phyloP scores from a whole-genome alignment of 2,797 vertebrate genomes.

The Tympanoctomys barrerae region DNA sequence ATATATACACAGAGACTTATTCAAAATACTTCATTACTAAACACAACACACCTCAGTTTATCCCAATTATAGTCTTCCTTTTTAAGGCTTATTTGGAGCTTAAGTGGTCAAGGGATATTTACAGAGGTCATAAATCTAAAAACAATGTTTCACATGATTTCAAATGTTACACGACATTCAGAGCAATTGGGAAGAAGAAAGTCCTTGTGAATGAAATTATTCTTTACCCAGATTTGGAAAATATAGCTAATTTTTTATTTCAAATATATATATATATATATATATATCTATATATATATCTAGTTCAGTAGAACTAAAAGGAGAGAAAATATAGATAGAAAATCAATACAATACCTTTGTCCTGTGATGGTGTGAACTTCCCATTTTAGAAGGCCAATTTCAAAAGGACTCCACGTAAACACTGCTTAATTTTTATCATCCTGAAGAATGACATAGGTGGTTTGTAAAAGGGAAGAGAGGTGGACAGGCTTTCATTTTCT shows the following conservation, averaged over 20 bases:
- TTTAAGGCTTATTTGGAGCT: slow-evolving; percentile 51
- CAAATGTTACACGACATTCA: neutral
- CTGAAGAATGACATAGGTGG: neutral
- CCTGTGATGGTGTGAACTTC: neutral
- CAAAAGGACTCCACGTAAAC: neutral
- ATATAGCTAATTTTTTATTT: neutral
- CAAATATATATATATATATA: too few species aligned
- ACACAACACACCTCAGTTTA: neutral
- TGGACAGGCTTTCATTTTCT: neutral
- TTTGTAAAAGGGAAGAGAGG: neutral
- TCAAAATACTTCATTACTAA: slow-evolving; percentile 43
- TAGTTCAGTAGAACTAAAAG: neutral
- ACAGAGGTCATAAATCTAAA: neutral
- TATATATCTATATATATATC: neutral
- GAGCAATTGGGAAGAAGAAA: neutral
- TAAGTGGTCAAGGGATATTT: neutral
- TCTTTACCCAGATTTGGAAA: neutral
- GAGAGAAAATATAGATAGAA: neutral
- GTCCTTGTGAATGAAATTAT: neutral
- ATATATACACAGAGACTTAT: neutral
- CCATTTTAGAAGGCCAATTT: neutral
- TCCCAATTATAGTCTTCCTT: neutral
- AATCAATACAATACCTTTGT: neutral
- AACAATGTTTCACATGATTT: slow-evolving; percentile 11
- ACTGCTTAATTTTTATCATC: neutral